Evolutionary conservation across 2,888 invertebrate genomes (phyloP), one percentile per base, ranked within the genome.

Genomic region (Drosophila niveifrons): DNA sequence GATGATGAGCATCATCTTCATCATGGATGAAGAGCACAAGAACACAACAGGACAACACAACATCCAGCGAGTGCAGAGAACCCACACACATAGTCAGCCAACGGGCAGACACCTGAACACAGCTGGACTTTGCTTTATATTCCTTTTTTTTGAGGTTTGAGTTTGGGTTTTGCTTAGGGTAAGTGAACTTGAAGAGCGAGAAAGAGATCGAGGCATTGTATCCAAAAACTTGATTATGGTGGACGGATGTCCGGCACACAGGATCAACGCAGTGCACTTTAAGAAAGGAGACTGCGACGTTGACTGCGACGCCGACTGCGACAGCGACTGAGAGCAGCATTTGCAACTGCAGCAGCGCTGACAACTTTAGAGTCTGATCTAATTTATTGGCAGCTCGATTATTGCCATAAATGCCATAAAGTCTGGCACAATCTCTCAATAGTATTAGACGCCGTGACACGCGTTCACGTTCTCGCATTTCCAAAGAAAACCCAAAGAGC

Each of bases 201-300:
- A 23, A 2, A 23, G 23, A 23, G 6, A 23, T 4, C 23, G 23
- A 23, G 23, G 23, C 44, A 61, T 72, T 67, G 72, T 72, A 56
- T 64, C 57, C 61, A 77, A 66, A 72, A 65, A 76, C 78, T 76
- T 77, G 64, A 72, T 76, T 66, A 55, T 62, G 46, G 28, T 41
- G 29, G 57, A 79, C 79, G 79, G 79, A 79, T 79, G 79, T 80
- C 79, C 79, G 79, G 79, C 81, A 51, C 57, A 65, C 66, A 52
- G 65, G 62, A 57, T 63, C 52, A 56, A 31, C 9, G 31, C 18
- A 31, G 18, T 56, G 44, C 43, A 56, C 44, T 56, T 56, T 56
- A 44, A 31, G 55, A 34, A 4, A 7, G 17, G 34, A 11, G 50
- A 48, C 29, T 13, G 29, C 28, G 48, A 48, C 48, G 13, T 2